Percentiles rank a stretch among this genome's conserved stretches.
phyloP scores from a whole-genome alignment of 2,888 invertebrate genomes.

The Cynaeus angustus region DNA sequence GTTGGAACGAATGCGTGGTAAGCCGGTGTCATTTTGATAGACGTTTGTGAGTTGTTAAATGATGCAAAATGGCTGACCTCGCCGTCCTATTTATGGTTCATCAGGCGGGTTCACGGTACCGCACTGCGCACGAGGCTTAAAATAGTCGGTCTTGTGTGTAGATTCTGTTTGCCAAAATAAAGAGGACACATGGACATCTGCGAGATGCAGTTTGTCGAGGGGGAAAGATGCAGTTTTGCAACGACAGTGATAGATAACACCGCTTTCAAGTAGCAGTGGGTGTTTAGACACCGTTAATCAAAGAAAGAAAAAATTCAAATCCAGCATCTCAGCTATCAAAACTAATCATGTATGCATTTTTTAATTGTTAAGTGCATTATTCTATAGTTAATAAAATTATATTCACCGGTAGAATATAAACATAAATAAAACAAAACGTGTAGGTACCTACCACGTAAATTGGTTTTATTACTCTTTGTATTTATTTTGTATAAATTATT shows the following conservation, averaged over 20 bases:
- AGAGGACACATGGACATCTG: constrained; percentile 15
- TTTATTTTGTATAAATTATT: no score
- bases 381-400: no score
- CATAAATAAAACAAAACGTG: no score
- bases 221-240: background rate
- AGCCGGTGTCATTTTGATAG: constrained; percentile 39
- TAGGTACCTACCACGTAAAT: no score
- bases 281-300: no score
- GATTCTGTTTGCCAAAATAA: constrained; percentile 36
- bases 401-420: no score
- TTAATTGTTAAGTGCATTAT: no score
- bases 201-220: background rate
- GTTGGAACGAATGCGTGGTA: constrained; percentile 38
- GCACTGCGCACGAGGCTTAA: constrained; percentile 44
- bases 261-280: background rate
- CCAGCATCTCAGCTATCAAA: no score
- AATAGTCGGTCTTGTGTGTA: constrained; percentile 36
- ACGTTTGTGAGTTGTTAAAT: constrained; percentile 38
- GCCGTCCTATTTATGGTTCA: constrained; percentile 55
- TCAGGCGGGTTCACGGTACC: constrained; percentile 50
- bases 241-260: background rate
- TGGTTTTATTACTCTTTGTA: no score
- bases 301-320: no score
- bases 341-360: no score
- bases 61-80: constrained; percentile 54